Evolutionary conservation across 2,113 vertebrate genomes (phyloP).

Genomic region (Syngnathus floridae): DNA sequence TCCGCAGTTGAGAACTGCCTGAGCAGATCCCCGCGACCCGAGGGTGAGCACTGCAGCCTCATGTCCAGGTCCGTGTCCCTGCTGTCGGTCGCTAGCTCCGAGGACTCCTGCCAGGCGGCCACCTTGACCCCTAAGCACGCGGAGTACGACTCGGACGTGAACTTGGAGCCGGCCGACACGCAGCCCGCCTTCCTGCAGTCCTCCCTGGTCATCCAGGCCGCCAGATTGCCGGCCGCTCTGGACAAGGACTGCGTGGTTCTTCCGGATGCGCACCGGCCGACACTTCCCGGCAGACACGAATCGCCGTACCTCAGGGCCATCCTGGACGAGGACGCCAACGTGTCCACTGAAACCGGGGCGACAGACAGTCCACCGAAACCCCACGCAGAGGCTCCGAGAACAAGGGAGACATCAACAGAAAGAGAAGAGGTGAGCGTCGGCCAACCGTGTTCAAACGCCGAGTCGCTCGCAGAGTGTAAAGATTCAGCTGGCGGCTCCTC

Average conservation of each 20-base stretch:
- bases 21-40: conserved; percentile 82
- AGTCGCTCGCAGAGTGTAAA: conserved; percentile 61
- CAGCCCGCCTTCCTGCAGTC: conserved; percentile 88
- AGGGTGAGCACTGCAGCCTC: conserved; percentile 78
- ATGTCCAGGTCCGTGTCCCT: conserved; percentile 87
- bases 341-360: conserved; percentile 71
- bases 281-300: conserved; percentile 68
- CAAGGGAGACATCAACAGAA: conserved; percentile 61
- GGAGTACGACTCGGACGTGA: conserved; percentile 87
- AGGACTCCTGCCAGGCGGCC: conserved; percentile 85
- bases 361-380: conserved; percentile 70
- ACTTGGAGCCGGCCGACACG: conserved; percentile 83
- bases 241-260: conserved; percentile 79
- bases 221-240: conserved; percentile 81
- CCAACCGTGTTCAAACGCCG: conserved; percentile 55
- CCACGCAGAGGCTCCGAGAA: conserved; percentile 68
- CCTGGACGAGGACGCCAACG: conserved; percentile 81
- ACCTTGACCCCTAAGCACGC: conserved; percentile 78
- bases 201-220: conserved; percentile 78
- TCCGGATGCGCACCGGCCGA: conserved; percentile 70
- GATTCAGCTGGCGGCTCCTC: conserved; percentile 51
- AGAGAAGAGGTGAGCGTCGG: conserved; percentile 58
- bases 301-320: conserved; percentile 79
- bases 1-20: conserved; percentile 75
- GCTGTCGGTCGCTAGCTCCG: conserved; percentile 88